Percentiles rank a stretch among this genome's conserved stretches.
Conservation (phyloP, 2,797 vertebrate species). For the Anas bahamensis region DNA sequence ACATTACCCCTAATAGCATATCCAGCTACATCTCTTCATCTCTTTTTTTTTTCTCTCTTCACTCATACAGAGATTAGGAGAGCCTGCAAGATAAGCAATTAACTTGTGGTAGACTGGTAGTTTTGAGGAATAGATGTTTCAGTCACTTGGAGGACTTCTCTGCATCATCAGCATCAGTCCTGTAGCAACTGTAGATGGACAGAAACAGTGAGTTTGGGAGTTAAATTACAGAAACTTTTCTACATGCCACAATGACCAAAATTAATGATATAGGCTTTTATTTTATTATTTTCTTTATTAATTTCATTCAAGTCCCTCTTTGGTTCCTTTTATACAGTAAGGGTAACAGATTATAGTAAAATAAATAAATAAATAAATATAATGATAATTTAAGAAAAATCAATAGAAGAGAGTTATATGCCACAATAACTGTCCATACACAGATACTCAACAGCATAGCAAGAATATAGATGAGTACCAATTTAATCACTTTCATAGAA, state of each 20-base stretch:
- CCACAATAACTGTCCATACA: neutral
- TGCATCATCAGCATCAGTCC: neutral
- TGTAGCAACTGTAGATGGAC: neutral
- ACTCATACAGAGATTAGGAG: neutral
- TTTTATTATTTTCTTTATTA: neutral
- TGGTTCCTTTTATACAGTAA: neutral
- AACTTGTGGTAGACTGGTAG: neutral
- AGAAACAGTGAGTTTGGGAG: neutral
- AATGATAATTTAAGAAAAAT: constrained; percentile 12
- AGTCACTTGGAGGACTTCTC: neutral
- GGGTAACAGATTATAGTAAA: neutral
- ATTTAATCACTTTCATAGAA: neutral
- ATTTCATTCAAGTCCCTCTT: neutral
- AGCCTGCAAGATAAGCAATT: neutral
- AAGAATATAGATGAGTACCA: neutral
- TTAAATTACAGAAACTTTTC: neutral
- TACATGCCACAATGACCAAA: neutral
- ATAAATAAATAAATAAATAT: neutral
- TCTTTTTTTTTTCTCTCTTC: neutral
- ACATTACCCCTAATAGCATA: neutral
- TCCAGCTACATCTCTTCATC: neutral
- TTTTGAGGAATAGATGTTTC: neutral
- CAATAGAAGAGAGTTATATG: neutral
- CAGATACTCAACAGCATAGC: neutral
- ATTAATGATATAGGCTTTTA: neutral